Evolutionary conservation across 2,888 invertebrate species (phyloP).

Genomic region (Chloromyia formosa): DNA sequence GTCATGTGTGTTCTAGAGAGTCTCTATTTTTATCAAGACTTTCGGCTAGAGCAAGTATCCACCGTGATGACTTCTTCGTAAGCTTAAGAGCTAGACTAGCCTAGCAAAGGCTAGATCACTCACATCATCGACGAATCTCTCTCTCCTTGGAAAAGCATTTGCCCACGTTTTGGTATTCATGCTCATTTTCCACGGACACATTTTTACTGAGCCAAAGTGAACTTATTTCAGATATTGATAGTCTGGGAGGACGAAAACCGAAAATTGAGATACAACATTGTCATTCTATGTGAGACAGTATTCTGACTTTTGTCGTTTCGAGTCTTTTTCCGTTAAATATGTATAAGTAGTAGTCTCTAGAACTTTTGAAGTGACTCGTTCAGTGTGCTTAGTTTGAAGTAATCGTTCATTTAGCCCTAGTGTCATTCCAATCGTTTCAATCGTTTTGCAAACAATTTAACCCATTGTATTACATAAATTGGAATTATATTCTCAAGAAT

Average conservation of each 20-base stretch:
- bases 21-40: background rate
- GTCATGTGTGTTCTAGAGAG: background rate
- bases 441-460: too few species aligned
- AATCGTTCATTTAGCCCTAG: too few species aligned
- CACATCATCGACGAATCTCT: conserved; percentile 20
- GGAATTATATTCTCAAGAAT: too few species aligned
- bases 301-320: background rate
- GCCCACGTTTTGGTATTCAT: too few species aligned
- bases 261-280: conserved; percentile 25
- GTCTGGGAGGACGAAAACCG: background rate
- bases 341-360: too few species aligned
- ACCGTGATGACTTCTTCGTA: background rate
- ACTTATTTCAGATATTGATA: conserved; percentile 38
- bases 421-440: too few species aligned
- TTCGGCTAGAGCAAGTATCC: background rate
- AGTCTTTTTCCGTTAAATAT: background rate
- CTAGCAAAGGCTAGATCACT: background rate
- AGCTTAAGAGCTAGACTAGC: conserved; percentile 8
- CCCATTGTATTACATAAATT: too few species aligned
- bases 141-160: background rate
- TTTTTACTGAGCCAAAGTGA: conserved; percentile 16
- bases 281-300: background rate
- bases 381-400: background rate
- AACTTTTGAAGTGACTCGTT: background rate
- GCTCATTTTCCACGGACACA: background rate